Base-by-base conservation (phyloP, 1,140 invertebrate species). In the Phocides pigmalion region DNA sequence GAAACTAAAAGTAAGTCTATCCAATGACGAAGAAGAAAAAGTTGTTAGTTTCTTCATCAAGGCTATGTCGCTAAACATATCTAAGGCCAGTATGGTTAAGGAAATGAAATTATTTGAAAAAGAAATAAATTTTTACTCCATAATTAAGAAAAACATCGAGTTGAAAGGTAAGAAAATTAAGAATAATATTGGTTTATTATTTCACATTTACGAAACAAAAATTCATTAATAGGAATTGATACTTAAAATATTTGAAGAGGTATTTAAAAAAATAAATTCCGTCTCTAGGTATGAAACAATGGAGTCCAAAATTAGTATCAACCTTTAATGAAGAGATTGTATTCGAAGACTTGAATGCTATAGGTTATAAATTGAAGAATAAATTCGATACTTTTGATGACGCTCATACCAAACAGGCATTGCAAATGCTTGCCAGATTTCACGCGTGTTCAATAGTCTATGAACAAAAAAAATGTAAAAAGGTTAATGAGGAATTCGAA, bases 401-500 rank as follows among this genome's bases (percentile, higher is more conserved):
- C 51, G 56, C 64, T 0, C 89, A 91, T 41, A 87, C 70, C 11
- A 35, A 82, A n/a, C 75, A 82, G 50, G 86, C 89, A 2, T 66
- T 91, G 25, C 66, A 74, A 35, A 80, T 84, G 16, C 62, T 91
- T 15, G 82, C 85, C 0, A 76, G 81, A 50, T 87, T 89, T 44
- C 89, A 91, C 44, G 83, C 82, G 3, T 74, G 77, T 32, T 77
- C 84, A n/a, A 80, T 90, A 17, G 73, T 88, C 46, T 86, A 70
- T 49, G 89, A 91, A 71, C 81, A 86, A 49, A 76, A 70, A 35
- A 86, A 73, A 66, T 76, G 54, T 3, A 73, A 71, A 47, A 49
- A 62, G 25, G 32, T 91, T 39, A 68, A 73, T 50, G 76, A 89
- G 20, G 76, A 89, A 15, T 84, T 76, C 66, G 25, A 65, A 42